phyloP scores from a whole-genome alignment of 2,888 invertebrate genomes.

The Thera obeliscata region DNA sequence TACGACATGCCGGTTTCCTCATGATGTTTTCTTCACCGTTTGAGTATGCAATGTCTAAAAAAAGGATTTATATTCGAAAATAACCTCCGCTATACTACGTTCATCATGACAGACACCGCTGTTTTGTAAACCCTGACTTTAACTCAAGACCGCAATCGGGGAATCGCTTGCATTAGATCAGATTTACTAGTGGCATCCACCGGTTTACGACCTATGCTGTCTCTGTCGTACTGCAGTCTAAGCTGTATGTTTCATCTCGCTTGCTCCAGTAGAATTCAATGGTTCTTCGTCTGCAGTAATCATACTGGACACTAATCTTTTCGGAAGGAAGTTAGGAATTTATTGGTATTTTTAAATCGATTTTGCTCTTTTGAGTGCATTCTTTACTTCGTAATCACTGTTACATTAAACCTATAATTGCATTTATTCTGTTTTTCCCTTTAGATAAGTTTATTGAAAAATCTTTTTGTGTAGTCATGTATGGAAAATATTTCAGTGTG shows the following conservation, averaged over 20 bases:
- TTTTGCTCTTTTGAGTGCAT: not conserved
- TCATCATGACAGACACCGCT: slow-evolving; percentile 2
- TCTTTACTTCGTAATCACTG: not conserved
- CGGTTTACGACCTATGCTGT: slow-evolving; percentile 35
- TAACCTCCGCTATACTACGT: not conserved
- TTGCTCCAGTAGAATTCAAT: slow-evolving; percentile 24
- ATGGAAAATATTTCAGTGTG: too few species aligned
- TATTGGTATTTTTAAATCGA: slow-evolving; percentile 21
- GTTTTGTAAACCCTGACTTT: slow-evolving; percentile 11
- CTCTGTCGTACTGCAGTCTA: slow-evolving; percentile 27
- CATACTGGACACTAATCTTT: slow-evolving; percentile 29
- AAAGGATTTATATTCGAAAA: not conserved
- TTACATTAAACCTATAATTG: not conserved
- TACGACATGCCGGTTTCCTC: too few species aligned
- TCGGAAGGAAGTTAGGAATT: slow-evolving; percentile 17
- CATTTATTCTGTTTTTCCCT: too few species aligned
- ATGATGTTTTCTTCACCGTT: too few species aligned
- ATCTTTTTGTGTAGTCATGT: too few species aligned
- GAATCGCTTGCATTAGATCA: slow-evolving; percentile 40
- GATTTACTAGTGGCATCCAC: slow-evolving; percentile 41
- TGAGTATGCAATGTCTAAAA: too few species aligned
- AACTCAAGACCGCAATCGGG: slow-evolving; percentile 38
- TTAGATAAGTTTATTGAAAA: too few species aligned
- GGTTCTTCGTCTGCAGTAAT: slow-evolving; percentile 30
- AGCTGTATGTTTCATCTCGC: slow-evolving; percentile 23